Percentiles rank a stretch among this genome's conserved stretches.
Conservation (phyloP, 2,797 vertebrate species). For the Chiroxiphia lanceolata region DNA sequence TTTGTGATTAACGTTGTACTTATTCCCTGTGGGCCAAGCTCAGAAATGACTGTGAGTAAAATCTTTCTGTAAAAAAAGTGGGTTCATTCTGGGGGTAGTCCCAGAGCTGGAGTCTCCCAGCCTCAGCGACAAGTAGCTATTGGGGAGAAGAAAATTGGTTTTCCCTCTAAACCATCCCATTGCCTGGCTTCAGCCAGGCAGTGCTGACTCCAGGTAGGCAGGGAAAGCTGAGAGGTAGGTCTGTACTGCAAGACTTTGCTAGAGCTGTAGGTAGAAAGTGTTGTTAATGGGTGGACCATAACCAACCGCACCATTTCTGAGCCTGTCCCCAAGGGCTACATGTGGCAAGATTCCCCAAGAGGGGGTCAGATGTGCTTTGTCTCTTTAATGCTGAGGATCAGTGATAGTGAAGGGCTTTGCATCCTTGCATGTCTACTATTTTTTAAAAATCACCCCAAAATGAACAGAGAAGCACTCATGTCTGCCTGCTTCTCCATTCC, state of each 20-base stretch:
- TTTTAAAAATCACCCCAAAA: background rate
- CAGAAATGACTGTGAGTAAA: background rate
- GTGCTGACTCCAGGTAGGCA: background rate
- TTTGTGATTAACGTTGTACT: background rate
- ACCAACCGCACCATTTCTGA: accelerated
- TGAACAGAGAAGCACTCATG: background rate
- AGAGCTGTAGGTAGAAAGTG: background rate
- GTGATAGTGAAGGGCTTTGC: background rate
- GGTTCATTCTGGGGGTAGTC: background rate
- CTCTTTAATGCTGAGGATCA: background rate
- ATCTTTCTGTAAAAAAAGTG: background rate
- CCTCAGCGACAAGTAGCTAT: background rate
- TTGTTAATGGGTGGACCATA: background rate
- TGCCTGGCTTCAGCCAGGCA: background rate
- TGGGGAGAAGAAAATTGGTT: background rate
- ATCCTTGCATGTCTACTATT: background rate
- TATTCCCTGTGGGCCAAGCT: background rate
- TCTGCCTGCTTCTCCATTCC: background rate
- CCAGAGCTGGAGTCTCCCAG: background rate
- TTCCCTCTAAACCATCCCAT: background rate
- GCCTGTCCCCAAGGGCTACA: background rate
- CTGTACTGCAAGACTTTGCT: background rate
- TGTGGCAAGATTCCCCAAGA: background rate
- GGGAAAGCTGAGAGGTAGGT: background rate
- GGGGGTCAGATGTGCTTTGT: background rate